phyloP scores from a whole-genome alignment of 2,113 vertebrate genomes.

The Solenodon paradoxus region DNA sequence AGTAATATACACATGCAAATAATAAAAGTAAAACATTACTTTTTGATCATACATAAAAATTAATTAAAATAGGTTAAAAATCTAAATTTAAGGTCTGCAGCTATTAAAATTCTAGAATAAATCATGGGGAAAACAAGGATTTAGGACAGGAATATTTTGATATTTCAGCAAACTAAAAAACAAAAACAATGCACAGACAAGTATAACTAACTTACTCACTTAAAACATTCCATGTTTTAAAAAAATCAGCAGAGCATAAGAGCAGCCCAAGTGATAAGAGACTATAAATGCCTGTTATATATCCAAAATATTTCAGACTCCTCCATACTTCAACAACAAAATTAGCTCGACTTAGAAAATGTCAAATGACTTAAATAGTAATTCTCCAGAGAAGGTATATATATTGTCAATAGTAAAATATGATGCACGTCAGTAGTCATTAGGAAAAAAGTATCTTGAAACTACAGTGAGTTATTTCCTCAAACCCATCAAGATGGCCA shows the following conservation, averaged over 20 bases:
- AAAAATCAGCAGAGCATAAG: neutral
- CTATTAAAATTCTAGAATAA: neutral
- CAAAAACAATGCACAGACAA: neutral
- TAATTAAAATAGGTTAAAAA: no score
- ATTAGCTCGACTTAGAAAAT: no score
- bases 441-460: no score
- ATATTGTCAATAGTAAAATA: no score
- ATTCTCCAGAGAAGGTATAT: no score
- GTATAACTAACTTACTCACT: no score
- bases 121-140: neutral
- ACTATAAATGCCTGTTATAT: neutral
- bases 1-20: neutral
- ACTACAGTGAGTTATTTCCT: no score
- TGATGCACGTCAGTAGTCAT: no score
- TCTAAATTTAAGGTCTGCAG: neutral
- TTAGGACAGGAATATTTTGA: neutral
- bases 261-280: neutral
- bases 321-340: neutral
- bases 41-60: neutral
- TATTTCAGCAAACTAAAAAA: neutral
- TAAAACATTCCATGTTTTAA: neutral
- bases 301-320: no score
- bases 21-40: neutral
- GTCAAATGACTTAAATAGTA: no score
- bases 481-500: no score